Conservation (phyloP, 2,113 vertebrate species). For the Lipophrys pholis region DNA sequence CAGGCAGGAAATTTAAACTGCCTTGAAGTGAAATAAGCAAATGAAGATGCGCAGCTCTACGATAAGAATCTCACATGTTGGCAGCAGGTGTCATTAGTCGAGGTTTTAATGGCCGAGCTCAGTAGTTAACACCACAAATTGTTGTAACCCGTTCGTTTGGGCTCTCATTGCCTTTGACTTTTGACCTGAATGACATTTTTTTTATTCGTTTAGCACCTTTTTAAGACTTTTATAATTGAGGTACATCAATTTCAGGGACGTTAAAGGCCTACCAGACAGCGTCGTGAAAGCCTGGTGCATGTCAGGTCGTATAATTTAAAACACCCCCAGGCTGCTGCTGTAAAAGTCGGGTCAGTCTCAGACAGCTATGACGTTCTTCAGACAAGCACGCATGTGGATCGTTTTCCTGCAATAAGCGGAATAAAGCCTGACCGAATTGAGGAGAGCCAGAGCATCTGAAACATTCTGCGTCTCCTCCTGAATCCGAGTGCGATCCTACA, state of each 20-base stretch:
- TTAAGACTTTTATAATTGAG: constrained; percentile 14
- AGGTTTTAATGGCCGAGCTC: background rate
- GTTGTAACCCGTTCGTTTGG: background rate
- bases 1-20: too few species aligned
- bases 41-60: too few species aligned
- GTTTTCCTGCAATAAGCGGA: constrained; percentile 35
- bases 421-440: constrained; percentile 44
- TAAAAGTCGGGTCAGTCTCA: background rate
- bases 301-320: constrained; percentile 41
- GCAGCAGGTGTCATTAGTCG: background rate
- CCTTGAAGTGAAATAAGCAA: too few species aligned
- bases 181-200: constrained; percentile 11
- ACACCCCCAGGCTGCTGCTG: constrained; percentile 1
- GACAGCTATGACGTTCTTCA: background rate
- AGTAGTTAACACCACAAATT: background rate
- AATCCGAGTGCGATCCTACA: constrained; percentile 39
- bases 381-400: background rate
- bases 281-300: constrained; percentile 15
- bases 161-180: constrained; percentile 1
- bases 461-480: constrained; percentile 40
- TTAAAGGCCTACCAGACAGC: constrained; percentile 32
- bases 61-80: background rate
- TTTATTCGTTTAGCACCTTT: constrained; percentile 15
- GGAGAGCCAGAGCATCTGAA: constrained; percentile 40
- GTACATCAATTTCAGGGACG: background rate